These are phyloP conservation scores for Catamblyrhynchus diadema DNA, from an alignment of 2,797 vertebrate genomes.

Conservation along the genomic window DNA sequence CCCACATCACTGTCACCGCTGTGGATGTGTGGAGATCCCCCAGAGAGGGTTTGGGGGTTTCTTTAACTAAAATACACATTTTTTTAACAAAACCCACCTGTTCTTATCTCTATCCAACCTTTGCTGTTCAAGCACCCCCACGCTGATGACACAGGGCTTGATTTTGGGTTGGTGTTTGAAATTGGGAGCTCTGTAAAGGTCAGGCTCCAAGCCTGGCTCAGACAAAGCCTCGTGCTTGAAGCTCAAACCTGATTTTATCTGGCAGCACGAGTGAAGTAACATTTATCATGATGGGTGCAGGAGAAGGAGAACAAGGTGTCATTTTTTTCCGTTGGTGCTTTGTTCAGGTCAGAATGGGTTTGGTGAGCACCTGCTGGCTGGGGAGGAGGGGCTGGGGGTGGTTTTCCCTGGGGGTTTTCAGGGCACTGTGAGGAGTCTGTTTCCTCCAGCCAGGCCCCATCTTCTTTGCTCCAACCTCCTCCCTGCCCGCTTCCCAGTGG, in stretches of 20 bases:
- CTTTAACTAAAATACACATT: neutral
- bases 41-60: neutral
- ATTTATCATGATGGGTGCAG: conserved; percentile 27
- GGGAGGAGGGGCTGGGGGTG: neutral
- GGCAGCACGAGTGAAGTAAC: conserved; percentile 21
- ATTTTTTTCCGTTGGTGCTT: conserved; percentile 27
- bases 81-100: neutral
- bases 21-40: neutral
- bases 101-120: neutral
- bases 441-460: rapidly evolving
- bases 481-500: rapidly evolving
- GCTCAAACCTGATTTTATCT: conserved; percentile 74
- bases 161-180: neutral
- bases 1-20: rapidly evolving
- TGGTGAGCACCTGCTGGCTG: neutral
- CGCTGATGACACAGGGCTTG: neutral
- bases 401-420: neutral
- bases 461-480: neutral
- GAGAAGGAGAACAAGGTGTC: conserved; percentile 11
- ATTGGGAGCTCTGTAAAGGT: conserved; percentile 55
- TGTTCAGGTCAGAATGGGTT: neutral
- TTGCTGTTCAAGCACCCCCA: neutral
- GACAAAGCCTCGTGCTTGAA: conserved; percentile 19
- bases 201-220: conserved; percentile 62
- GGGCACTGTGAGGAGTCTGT: neutral